Evolutionary conservation across 2,888 invertebrate species (phyloP).

Genomic region (Temnothorax rugatulus): DNA sequence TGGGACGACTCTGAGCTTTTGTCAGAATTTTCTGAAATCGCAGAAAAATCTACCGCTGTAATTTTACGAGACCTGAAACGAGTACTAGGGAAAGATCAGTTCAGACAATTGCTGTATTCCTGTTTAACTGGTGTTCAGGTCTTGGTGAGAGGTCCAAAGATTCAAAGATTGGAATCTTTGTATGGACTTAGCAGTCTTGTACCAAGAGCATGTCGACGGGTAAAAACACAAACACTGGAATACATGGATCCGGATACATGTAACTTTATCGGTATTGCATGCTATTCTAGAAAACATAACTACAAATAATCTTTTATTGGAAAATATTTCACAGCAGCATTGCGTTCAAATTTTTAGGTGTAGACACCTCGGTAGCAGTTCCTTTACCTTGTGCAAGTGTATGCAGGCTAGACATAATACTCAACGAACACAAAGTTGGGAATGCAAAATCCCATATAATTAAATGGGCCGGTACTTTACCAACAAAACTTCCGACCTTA

Average conservation of each 20-base stretch:
- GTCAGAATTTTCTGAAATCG: constrained; percentile 79
- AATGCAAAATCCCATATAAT: constrained; percentile 85
- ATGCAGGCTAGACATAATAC: constrained; percentile 87
- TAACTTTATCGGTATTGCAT: constrained; percentile 83
- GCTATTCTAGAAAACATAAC: constrained; percentile 5
- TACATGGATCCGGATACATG: constrained; percentile 82
- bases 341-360: constrained; percentile 72
- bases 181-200: constrained; percentile 83
- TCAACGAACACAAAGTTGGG: constrained; percentile 83
- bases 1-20: constrained; percentile 70
- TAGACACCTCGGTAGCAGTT: constrained; percentile 86
- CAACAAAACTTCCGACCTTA: constrained; percentile 90
- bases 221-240: constrained; percentile 81
- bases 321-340: background rate
- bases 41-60: constrained; percentile 76
- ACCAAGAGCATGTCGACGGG: constrained; percentile 83
- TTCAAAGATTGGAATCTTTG: constrained; percentile 79
- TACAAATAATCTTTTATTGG: background rate
- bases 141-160: constrained; percentile 82
- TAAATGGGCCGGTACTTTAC: constrained; percentile 89
- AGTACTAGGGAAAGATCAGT: constrained; percentile 88
- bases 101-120: constrained; percentile 89
- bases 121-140: constrained; percentile 90
- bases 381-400: constrained; percentile 87
- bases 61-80: constrained; percentile 88